phyloP scores from a whole-genome alignment of 2,113 vertebrate genomes.

The Odocoileus hemionus region DNA sequence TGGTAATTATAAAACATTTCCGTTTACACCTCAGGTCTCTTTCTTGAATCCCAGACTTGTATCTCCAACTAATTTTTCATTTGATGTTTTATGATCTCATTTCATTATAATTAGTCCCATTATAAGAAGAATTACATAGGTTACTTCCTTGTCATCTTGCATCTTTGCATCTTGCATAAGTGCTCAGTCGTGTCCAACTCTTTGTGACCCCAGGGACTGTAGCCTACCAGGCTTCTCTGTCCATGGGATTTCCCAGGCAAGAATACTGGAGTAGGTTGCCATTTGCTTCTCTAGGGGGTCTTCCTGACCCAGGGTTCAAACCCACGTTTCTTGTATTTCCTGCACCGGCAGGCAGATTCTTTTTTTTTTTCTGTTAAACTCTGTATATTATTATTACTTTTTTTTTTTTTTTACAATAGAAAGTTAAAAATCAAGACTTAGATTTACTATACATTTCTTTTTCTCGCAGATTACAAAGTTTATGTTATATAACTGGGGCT shows the following conservation, averaged over 20 bases:
- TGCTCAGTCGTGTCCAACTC: background rate
- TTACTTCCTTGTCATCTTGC: background rate
- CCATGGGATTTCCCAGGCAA: background rate
- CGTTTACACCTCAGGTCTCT: background rate
- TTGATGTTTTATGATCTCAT: background rate
- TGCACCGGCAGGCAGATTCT: background rate
- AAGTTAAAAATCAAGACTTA: conserved; percentile 70
- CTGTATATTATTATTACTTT: conserved; percentile 65
- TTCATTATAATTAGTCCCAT: background rate
- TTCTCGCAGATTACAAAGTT: conserved; percentile 57
- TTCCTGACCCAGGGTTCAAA: background rate
- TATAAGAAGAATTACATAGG: background rate
- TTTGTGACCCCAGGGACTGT: background rate
- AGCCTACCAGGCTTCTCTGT: background rate
- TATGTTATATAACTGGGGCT: conserved; percentile 65
- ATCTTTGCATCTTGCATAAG: background rate
- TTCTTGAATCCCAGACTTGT: background rate
- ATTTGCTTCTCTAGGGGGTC: background rate
- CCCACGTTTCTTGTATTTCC: background rate
- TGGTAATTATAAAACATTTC: background rate
- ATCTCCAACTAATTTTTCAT: background rate
- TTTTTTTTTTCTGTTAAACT: conserved; percentile 68
- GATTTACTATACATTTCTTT: conserved; percentile 70
- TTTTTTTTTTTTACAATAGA: conserved; percentile 73
- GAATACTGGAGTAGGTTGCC: background rate